These are phyloP conservation scores for Columba livia DNA, from an alignment of 2,113 vertebrate species.

Conservation along the genomic window DNA sequence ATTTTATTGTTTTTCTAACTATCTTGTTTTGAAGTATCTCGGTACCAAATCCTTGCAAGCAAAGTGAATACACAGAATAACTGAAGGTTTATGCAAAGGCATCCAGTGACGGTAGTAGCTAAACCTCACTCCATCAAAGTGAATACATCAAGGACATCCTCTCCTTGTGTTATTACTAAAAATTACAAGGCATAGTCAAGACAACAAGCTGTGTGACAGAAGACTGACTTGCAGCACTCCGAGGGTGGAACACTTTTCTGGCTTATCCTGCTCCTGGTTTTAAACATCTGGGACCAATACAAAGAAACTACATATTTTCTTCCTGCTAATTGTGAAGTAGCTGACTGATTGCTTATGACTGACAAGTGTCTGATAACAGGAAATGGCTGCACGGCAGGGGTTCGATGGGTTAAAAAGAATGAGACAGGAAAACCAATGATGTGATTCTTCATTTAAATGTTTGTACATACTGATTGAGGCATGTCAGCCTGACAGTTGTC, in stretches of 20 bases:
- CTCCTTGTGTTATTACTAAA: background rate
- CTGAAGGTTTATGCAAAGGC: background rate
- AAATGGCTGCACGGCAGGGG: background rate
- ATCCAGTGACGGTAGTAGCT: background rate
- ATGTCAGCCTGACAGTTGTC: background rate
- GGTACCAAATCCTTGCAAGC: background rate
- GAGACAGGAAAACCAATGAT: background rate
- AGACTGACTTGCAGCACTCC: background rate
- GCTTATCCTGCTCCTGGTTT: background rate
- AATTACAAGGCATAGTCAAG: background rate
- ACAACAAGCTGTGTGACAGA: background rate
- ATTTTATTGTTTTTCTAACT: background rate
- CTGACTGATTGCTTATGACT: conserved; percentile 30
- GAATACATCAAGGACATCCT: background rate
- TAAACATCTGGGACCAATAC: background rate
- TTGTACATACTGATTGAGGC: background rate
- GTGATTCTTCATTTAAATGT: background rate
- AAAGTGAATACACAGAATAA: background rate
- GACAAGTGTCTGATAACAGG: conserved; percentile 38
- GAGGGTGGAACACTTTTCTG: background rate
- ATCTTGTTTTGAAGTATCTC: background rate
- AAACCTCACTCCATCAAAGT: background rate
- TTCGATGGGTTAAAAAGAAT: background rate
- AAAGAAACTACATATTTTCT: background rate
- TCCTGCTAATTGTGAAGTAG: conserved; percentile 18